Evolutionary conservation across 2,797 vertebrate genomes (phyloP).

Genomic region (Macrochelys suwanniensis): DNA sequence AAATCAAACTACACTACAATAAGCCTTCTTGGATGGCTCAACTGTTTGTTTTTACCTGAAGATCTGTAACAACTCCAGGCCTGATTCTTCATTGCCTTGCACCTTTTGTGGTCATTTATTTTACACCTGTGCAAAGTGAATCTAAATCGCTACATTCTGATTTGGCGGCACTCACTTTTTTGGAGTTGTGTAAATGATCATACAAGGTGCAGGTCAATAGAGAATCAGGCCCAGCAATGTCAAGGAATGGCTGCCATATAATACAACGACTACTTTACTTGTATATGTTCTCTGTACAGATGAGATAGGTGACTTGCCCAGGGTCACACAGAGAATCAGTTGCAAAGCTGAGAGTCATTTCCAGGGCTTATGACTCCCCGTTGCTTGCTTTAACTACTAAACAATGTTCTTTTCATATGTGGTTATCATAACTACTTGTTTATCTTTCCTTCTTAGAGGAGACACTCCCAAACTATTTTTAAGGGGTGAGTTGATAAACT

Average conservation of each 20-base stretch:
- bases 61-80: background rate
- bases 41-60: background rate
- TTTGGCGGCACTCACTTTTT: background rate
- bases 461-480: background rate
- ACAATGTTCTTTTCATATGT: background rate
- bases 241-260: background rate
- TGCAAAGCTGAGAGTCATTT: background rate
- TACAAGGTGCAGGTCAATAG: background rate
- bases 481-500: background rate
- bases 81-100: background rate
- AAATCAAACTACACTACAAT: background rate
- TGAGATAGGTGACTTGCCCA: background rate
- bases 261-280: background rate
- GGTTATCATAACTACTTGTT: background rate
- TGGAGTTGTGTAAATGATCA: background rate
- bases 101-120: background rate
- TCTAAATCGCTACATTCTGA: background rate
- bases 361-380: accelerated
- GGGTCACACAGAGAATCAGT: background rate
- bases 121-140: background rate
- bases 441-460: background rate
- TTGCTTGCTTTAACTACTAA: background rate
- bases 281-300: background rate
- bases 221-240: background rate
- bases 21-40: background rate